phyloP scores from a whole-genome alignment of 2,113 vertebrate genomes.

The Poeciliopsis occidentalis region DNA sequence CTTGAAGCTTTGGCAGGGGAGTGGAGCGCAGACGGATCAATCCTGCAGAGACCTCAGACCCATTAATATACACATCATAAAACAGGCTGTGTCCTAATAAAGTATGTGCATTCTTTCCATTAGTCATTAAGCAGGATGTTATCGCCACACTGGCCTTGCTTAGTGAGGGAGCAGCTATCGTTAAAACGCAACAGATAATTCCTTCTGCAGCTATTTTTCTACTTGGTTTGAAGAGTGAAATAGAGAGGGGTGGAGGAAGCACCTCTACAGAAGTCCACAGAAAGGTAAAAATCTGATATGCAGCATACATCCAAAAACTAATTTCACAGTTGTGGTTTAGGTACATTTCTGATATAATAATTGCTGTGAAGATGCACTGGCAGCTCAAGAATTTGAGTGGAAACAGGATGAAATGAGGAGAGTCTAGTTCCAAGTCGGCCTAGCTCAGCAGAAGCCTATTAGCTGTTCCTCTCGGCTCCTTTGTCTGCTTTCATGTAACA shows the following conservation, averaged over 20 bases:
- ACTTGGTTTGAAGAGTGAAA: conserved; percentile 2
- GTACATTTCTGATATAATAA: conserved; percentile 65
- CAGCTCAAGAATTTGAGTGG: conserved; percentile 32
- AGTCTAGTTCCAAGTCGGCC: conserved; percentile 63
- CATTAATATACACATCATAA: conserved; percentile 43
- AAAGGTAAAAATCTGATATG: conserved; percentile 57
- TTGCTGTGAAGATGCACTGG: conserved; percentile 49
- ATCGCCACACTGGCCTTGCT: conserved; percentile 41
- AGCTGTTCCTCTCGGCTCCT: conserved; percentile 42
- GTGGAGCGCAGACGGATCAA: conserved; percentile 86
- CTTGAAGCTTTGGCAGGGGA: conserved; percentile 85
- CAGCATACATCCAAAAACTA: conserved; percentile 62
- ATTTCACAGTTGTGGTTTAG: conserved; percentile 67
- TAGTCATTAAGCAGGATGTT: conserved; percentile 46
- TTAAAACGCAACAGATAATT: conserved; percentile 19
- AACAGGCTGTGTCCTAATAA: conserved; percentile 16
- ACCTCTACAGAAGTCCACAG: conserved; percentile 26
- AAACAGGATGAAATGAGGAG: conserved; percentile 56
- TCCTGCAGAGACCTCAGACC: conserved; percentile 73
- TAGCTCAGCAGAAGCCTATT: conserved; percentile 63
- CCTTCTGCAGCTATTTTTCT: conserved; percentile 32
- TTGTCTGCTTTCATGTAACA: conserved; percentile 62
- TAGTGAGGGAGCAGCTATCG: conserved; percentile 34
- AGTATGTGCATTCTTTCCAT: conserved; percentile 31
- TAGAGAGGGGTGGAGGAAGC: conserved; percentile 15